Percentiles rank a stretch among this genome's conserved stretches.
phyloP scores from a whole-genome alignment of 2,888 invertebrate genomes.

The Leptopilina drosophilae region DNA sequence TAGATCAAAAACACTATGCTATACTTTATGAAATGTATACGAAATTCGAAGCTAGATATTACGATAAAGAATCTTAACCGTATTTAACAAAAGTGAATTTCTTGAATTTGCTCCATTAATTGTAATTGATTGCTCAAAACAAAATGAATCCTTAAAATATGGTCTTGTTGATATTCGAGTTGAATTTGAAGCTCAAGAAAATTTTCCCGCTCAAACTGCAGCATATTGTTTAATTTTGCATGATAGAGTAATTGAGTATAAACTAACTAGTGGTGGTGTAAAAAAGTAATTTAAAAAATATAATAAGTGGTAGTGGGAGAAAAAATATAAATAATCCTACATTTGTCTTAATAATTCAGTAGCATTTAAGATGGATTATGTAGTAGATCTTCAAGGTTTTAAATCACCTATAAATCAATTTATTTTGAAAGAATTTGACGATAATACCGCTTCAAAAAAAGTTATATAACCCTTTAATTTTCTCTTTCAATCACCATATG shows the following conservation, averaged over 20 bases:
- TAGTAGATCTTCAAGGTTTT: conserved; percentile 48
- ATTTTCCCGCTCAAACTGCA: neutral
- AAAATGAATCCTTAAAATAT: neutral
- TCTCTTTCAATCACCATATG: conserved; percentile 36
- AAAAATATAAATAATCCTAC: no score
- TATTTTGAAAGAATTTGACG: conserved; percentile 43
- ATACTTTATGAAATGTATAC: neutral
- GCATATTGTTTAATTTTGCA: neutral
- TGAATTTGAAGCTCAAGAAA: conserved; percentile 3
- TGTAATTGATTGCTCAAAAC: neutral
- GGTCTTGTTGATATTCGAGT: neutral
- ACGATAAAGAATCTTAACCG: neutral
- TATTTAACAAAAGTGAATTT: conserved; percentile 10
- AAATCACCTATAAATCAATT: conserved; percentile 40
- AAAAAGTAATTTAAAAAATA: neutral
- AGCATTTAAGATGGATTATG: conserved; percentile 22
- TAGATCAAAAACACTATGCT: neutral
- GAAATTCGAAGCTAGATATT: neutral
- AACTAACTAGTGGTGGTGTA: neutral
- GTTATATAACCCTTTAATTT: conserved; percentile 3
- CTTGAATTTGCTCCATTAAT: neutral
- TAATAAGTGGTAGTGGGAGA: neutral
- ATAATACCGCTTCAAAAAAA: conserved; percentile 1
- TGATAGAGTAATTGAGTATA: neutral
- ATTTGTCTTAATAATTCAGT: no score